A percentile compares a stretch with the other conserved stretches of the same genome.
Evolutionary conservation across 2,888 invertebrate genomes (phyloP).

Genomic region (Schizotus pectinicornis): DNA sequence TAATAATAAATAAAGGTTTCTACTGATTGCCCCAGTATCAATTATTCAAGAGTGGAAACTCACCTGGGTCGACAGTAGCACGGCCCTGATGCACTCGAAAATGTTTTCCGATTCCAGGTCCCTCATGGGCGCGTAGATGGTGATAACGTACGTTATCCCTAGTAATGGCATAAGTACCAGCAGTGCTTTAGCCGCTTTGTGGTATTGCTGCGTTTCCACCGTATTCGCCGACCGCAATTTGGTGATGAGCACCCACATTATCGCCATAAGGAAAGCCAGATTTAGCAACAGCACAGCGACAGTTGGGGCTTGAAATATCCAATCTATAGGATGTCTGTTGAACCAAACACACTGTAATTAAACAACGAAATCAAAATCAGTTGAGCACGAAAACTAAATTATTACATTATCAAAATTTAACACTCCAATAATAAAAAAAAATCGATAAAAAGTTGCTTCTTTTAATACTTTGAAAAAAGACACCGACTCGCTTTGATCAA

Average conservation of each 20-base stretch:
- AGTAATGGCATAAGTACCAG: slow-evolving; percentile 91
- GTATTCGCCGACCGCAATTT: slow-evolving; percentile 91
- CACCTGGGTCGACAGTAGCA: slow-evolving; percentile 91
- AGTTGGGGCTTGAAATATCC: slow-evolving; percentile 87
- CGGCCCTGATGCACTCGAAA: slow-evolving; percentile 80
- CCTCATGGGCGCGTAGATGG: slow-evolving; percentile 83
- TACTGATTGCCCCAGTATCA: no score
- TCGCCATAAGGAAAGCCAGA: slow-evolving; percentile 79
- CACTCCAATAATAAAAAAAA: no score
- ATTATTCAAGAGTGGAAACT: slow-evolving; percentile 34
- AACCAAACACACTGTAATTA: slow-evolving; percentile 73
- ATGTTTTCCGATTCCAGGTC: slow-evolving; percentile 76
- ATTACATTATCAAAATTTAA: background rate
- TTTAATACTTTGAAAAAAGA: no score
- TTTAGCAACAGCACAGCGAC: slow-evolving; percentile 82
- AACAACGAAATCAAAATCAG: background rate
- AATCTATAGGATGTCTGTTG: slow-evolving; percentile 79
- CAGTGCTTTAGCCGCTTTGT: slow-evolving; percentile 90
- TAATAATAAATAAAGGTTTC: no score
- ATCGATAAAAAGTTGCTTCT: no score
- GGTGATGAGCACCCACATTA: slow-evolving; percentile 93
- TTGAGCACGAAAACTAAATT: no score
- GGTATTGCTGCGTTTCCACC: slow-evolving; percentile 87
- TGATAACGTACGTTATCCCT: slow-evolving; percentile 88
- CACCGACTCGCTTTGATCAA: no score